Evolutionary conservation across 2,888 invertebrate genomes (phyloP).

Genomic region (Drosophila ustulata): DNA sequence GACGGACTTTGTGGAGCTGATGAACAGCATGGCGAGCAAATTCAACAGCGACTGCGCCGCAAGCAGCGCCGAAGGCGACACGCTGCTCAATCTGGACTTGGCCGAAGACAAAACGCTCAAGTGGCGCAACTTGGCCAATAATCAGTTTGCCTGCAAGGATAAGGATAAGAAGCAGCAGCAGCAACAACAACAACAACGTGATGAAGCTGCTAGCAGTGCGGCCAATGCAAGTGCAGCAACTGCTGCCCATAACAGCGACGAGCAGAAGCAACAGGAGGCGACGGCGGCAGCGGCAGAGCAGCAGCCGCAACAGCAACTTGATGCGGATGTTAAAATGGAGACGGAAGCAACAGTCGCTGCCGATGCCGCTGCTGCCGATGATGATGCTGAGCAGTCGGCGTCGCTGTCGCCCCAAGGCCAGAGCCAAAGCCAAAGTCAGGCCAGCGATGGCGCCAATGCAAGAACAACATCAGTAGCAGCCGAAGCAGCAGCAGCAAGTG

Average conservation of each 20-base stretch:
- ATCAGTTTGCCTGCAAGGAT: constrained; percentile 84
- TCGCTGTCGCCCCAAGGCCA: constrained; percentile 39
- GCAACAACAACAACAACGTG: constrained; percentile 1
- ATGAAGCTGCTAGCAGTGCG: neutral
- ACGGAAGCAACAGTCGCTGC: constrained; percentile 17
- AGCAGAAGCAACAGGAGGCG: constrained; percentile 12
- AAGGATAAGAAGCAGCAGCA: constrained; percentile 55
- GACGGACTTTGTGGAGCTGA: constrained; percentile 83
- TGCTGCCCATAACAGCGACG: neutral
- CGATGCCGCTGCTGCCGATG: constrained; percentile 19
- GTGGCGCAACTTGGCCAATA: constrained; percentile 84
- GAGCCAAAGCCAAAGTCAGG: constrained; percentile 29
- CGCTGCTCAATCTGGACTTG: constrained; percentile 78
- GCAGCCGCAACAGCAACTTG: constrained; percentile 15
- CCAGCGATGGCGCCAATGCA: constrained; percentile 11
- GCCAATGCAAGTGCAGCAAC: neutral
- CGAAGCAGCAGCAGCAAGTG: constrained; percentile 4
- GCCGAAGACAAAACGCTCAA: constrained; percentile 84
- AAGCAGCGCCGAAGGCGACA: constrained; percentile 77
- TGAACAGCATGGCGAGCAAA: constrained; percentile 83
- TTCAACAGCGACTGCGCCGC: constrained; percentile 83
- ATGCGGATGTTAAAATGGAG: constrained; percentile 37
- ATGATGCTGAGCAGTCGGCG: constrained; percentile 10
- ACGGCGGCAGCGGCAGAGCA: constrained; percentile 12
- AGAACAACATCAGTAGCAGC: too few relatives aligned